A percentile compares a stretch with the other conserved stretches of the same genome.
Conservation (phyloP, 2,888 invertebrate genomes). For the Xanthorhoe spadicearia region DNA sequence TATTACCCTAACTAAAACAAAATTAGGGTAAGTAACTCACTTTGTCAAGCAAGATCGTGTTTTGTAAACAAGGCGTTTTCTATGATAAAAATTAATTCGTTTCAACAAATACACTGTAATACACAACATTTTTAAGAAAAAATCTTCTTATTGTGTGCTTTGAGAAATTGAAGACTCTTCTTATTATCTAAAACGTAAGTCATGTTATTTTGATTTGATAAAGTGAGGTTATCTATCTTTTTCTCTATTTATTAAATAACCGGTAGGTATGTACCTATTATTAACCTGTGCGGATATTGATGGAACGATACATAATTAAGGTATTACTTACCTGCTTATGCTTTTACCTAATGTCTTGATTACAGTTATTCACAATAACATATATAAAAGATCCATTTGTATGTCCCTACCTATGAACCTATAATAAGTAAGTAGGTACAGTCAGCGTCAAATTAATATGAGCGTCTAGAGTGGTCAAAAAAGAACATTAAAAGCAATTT, state of each 20-base stretch:
- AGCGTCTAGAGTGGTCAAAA: too few relatives aligned
- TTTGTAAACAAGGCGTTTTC: conserved; percentile 13
- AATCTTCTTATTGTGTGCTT: background rate
- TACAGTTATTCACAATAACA: too few relatives aligned
- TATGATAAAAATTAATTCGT: background rate
- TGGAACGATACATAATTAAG: background rate
- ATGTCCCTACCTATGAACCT: too few relatives aligned
- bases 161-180: background rate
- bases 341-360: too few relatives aligned
- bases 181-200: background rate
- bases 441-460: too few relatives aligned
- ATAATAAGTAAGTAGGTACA: too few relatives aligned
- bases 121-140: too few relatives aligned
- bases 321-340: too few relatives aligned
- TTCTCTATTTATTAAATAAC: background rate
- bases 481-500: too few relatives aligned
- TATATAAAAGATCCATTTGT: too few relatives aligned
- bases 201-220: background rate
- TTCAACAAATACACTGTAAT: background rate
- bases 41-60: background rate
- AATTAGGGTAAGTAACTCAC: background rate
- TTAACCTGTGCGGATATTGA: background rate
- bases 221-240: conserved; percentile 1
- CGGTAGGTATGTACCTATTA: background rate
- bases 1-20: background rate